Evolutionary conservation across 1,140 invertebrate species (phyloP).

Genomic region (Nilaparvata lugens): DNA sequence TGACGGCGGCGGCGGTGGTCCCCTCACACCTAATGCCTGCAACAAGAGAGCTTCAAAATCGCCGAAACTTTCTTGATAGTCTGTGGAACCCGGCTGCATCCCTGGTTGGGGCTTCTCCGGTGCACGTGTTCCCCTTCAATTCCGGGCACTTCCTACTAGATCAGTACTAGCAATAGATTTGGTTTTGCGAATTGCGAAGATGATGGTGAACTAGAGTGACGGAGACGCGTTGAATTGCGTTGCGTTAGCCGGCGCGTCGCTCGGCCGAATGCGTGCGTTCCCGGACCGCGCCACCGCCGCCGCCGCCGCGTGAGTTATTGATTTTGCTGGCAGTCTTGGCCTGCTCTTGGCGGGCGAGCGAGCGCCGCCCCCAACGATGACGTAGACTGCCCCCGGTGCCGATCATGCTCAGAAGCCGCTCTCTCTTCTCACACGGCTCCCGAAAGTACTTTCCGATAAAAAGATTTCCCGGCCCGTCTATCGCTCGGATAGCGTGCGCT

Average conservation of each 20-base stretch:
- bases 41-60: slow-evolving; percentile 4
- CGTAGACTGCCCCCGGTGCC: background rate
- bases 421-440: background rate
- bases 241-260: no score
- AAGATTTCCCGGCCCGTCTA: background rate
- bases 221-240: no score
- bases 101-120: background rate
- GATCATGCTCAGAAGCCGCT: background rate
- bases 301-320: background rate
- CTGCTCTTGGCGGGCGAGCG: background rate
- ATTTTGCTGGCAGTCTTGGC: background rate
- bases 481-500: background rate
- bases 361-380: background rate
- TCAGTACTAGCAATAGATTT: no score
- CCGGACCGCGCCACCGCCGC: no score
- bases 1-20: no score
- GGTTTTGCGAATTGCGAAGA: no score
- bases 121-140: background rate
- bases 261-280: no score
- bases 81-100: background rate
- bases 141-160: no score
- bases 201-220: no score
- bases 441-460: slow-evolving; percentile 1
- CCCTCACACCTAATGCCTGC: background rate
- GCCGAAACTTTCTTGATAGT: slow-evolving; percentile 3